Evolutionary conservation across 2,797 vertebrate species (phyloP), one percentile per base, ranked within the genome.

Genomic region (Sebastes alutus): DNA sequence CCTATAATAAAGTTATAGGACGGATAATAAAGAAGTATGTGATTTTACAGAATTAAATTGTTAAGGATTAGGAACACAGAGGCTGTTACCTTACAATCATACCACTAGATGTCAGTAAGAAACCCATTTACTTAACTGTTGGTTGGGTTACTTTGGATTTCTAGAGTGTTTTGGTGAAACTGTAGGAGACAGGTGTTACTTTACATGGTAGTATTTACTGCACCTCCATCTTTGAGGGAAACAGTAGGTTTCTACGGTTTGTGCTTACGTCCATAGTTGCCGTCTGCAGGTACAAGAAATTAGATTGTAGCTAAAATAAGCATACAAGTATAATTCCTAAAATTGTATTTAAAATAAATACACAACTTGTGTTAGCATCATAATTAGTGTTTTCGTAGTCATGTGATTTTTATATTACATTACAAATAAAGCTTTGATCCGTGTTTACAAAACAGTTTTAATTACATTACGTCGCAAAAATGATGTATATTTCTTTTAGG

Each of bases 21-120:
- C 2, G 14, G 16, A 14, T 29, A 27, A 25, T 13, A 73, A 27
- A 52, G 14, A 62, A 46, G 58, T 49, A 23, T 49, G 20, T 12
- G 4, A n/a, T 16, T 0, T 49, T 20, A 56, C 14, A 38, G 5
- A 16, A 33, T 25, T 56, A 35, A 3, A 10, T 35, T 23, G 12
- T 8, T 30, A 6, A 55, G 11, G 16, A 35, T 62, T 63, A 9
- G 10, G n/a, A 74, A n/a, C 5, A 46, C n/a, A 33, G 35, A 49
- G 38, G 0, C n/a, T 35, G 18, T 61, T 54, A 58, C 3, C 3
- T 67, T 52, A 56, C 0, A 33, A 13, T 69, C 18, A n/a, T 3
- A 72, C 60, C 72, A 71, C 78, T 64, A 73, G 75, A 73, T 71
- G 67, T 59, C 75, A 81, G 79, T 67, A 77, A 77, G 35, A 65